These are phyloP conservation scores for Pomatorhinus ruficollis DNA, from an alignment of 2,113 vertebrate genomes.

Conservation along the genomic window DNA sequence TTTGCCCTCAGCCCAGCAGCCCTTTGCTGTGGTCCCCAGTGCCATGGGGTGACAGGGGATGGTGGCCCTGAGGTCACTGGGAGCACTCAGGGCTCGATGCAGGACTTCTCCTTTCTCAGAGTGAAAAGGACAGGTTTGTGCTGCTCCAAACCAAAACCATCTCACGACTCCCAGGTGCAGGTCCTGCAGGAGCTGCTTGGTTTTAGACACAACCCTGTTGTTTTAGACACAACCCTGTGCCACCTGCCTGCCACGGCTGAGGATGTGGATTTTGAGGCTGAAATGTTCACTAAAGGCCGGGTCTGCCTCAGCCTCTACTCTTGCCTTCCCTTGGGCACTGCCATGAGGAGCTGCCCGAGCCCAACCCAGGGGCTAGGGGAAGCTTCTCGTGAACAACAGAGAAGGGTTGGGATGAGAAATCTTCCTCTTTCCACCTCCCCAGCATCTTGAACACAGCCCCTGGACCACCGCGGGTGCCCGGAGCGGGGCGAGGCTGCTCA, in stretches of 20 bases:
- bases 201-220: neutral
- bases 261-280: rapidly evolving
- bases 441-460: neutral
- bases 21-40: neutral
- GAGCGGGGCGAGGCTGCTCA: neutral
- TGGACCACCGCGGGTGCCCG: neutral
- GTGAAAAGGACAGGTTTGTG: neutral
- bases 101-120: rapidly evolving
- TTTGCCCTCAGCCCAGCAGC: neutral
- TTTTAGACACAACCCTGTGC: neutral
- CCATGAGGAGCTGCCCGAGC: rapidly evolving
- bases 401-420: neutral
- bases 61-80: neutral
- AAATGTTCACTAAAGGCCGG: rapidly evolving
- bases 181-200: neutral
- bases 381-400: neutral
- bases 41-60: rapidly evolving
- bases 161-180: rapidly evolving
- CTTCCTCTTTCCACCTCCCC: neutral
- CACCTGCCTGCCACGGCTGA: neutral
- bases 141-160: neutral
- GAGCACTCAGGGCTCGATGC: rapidly evolving
- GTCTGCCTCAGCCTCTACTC: neutral
- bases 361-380: neutral
- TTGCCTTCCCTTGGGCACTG: neutral